A percentile compares a stretch with the other conserved stretches of the same genome.
Evolutionary conservation across 2,888 invertebrate genomes (phyloP).

Genomic region (Coelogynopora nodosa): DNA sequence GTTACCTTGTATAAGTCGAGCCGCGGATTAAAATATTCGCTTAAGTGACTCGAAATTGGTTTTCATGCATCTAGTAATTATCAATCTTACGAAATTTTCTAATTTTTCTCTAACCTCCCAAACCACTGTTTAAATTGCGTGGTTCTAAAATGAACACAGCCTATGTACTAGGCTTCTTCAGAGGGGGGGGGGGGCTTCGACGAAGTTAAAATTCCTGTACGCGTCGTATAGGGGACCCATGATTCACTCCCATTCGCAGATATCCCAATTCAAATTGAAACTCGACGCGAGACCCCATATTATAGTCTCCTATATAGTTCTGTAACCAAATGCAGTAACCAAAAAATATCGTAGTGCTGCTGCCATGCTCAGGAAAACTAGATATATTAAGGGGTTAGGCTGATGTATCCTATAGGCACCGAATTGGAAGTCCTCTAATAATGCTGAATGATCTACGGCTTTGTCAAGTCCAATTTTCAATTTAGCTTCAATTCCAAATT

Average conservation of each 20-base stretch:
- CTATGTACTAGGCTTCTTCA: too few relatives aligned
- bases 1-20: not conserved
- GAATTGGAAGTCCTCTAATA: conserved; percentile 6
- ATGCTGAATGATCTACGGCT: conserved; percentile 28
- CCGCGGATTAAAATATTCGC: conserved; percentile 2
- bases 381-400: not conserved
- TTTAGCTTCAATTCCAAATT: conserved; percentile 31
- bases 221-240: conserved; percentile 12
- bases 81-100: conserved; percentile 22
- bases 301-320: too few relatives aligned
- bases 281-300: not conserved
- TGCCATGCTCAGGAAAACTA: too few relatives aligned
- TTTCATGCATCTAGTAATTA: conserved; percentile 27
- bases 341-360: too few relatives aligned
- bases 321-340: too few relatives aligned
- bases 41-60: conserved; percentile 24
- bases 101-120: not conserved
- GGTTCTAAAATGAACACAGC: not conserved
- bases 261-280: not conserved
- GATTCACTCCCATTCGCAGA: not conserved
- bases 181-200: not conserved
- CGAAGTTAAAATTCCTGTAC: not conserved
- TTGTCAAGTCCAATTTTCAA: conserved; percentile 31
- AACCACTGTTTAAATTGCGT: not conserved
- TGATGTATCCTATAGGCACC: not conserved